Base-by-base conservation (phyloP, 2,113 vertebrate species). In the Gobio gobio region DNA sequence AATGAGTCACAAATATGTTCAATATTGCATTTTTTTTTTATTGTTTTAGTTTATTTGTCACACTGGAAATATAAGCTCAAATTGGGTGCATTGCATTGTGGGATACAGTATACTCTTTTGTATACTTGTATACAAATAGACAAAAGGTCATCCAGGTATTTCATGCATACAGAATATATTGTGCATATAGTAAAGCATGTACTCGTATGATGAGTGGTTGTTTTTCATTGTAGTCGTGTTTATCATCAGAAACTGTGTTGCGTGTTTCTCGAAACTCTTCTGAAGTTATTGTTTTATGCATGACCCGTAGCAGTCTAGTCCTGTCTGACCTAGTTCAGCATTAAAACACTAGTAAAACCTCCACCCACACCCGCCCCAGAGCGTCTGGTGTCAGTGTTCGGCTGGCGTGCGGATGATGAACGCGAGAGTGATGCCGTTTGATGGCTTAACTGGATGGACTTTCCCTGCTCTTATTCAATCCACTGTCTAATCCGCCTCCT, bases 391-490 rank as follows among this genome's bases (percentile, higher is more conserved):
- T 70, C 18, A 9, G 20, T 20, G 29, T 18, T 1, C 10, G 40
- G 49, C 26, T 16, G 63, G 64, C 12, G 66, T 14, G 26, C 16
- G 70, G 13, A n/a, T 77, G n/a, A 64, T 45, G 68, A 47, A 24
- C 6, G 8, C 5, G 86, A 76, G 51, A 56, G 63, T 51, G 74
- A 82, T 75, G 81, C 79, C 40, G 8, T 36, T 66, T 77, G 70
- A 86, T 43, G 80, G 72, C 81, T 83, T 82, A 70, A 45, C 84
- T 86, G 73, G 84, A 33, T 86, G 85, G 91, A 87, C 90, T 88
- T 85, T 88, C 88, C 88, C 87, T 86, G 89, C 86, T 91, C 89
- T 86, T 64, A 91, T 84, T 92, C 91, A 89, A 87, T 90, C 76
- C 86, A 86, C 90, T 91, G 89, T 92, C 83, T 93, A 88, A 58